Evolutionary conservation across 2,113 vertebrate species (phyloP), one percentile per base, ranked within the genome.

Genomic region (Fulmarus glacialis): DNA sequence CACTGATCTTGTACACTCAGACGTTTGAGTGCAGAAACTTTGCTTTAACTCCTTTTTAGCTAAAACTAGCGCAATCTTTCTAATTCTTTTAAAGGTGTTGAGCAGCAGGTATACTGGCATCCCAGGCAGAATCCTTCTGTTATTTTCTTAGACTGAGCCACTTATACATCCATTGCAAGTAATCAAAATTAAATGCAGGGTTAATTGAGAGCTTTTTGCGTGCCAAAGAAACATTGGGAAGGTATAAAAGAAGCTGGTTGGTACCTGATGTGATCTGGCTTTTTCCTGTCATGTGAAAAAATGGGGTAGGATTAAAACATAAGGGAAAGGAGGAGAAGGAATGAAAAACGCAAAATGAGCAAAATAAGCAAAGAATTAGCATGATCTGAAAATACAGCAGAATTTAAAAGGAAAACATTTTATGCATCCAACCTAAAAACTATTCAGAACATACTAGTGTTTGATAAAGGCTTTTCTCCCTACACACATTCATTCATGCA

Each of bases 251-350:
- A 98, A 98, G 98, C 98, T 97, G 97, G 67, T 97, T 98, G 97
- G 98, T 99, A 99, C 98, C 98, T 99, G 98, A 98, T 98, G 97
- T 98, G 98, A 98, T 98, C 98, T 96, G 98, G 98, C 97, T 98
- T 99, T 98, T 99, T 99, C 98, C 99, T 99, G 98, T 98, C 98
- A 97, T 98, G 96, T 98, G 98, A 98, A 98, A 99, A 98, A 99
- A 98, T 59, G 98, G 98, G 98, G 98, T 82, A 98, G 98, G 98
- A 98, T 98, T 98, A 99, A 98, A 98, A 98, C 97, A 98, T 97
- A 98, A 98, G 90, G 84, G 98, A 98, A 98, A 98, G 97, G 84
- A 92, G 94, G 86, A 97, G 95, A 96, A 98, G 97, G 97, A 95
- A 98, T 96, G 97, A 98, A 98, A 98, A 98, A 98, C 9, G 97